Base-by-base conservation (phyloP, 2,113 vertebrate genomes). In the Sakesphorus luctuosus region DNA sequence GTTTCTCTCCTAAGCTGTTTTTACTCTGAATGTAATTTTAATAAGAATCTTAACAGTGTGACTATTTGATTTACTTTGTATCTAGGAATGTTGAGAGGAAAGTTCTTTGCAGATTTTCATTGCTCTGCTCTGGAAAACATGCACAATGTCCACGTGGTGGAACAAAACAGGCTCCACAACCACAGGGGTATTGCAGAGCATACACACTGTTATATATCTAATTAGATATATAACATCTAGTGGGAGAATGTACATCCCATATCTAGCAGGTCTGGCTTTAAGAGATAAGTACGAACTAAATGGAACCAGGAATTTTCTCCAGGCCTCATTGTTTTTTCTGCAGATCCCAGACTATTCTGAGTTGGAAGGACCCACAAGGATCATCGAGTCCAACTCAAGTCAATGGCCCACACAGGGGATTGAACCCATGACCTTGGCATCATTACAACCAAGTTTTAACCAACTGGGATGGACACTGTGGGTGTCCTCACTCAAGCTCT, bases 221-320 rank as follows among this genome's bases (percentile, higher is more conserved):
- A 43, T 43, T 21, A 47, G 46, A 47, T 9, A 47, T 19, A 21
- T 49, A 13, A 49, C 13, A 50, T 52, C 50, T 52, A 28, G 7
- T 47, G 49, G 82, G 43, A 13, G 5, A 23, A 11, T 6, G 18
- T 20, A 52, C 14, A 0, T 6, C 1, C 18, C 31, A 3, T n/a
- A n/a, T n/a, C 31, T 0, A 6, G 2, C 16, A 36, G 24, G 50
- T 77, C 55, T 47, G 36, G 7, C 40, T 84, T 44, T 36, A 58
- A 18, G 3, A 10, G 28, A 4, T 28, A 13, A 0, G 0, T 1
- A 19, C 40, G 19, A 29, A 50, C 50, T 49, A 47, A 67, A 3
- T n/a, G 47, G 25, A 49, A 59, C 13, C 8, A 29, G 6, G 15
- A 8, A 13, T 53, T 69, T 47, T 58, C 16, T 80, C 49, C 35